Evolutionary conservation across 1,140 invertebrate species (phyloP).

Genomic region (Neocloeon triangulifer): DNA sequence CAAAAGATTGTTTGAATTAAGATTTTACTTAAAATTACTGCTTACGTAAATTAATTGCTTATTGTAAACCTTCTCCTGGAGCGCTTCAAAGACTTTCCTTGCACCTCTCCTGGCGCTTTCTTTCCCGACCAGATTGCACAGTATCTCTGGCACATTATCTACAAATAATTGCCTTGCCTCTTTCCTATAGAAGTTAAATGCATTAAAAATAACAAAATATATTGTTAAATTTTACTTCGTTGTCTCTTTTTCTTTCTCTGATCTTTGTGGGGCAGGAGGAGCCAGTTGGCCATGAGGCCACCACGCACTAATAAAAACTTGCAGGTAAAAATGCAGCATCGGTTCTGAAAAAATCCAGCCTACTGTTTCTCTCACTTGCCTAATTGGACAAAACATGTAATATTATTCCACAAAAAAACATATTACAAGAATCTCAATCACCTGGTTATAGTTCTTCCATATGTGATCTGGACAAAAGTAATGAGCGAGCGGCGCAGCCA

Average conservation of each 20-base stretch:
- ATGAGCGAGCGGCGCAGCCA: conserved; percentile 71
- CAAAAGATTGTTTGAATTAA: conserved; percentile 10
- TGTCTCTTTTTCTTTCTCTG: conserved; percentile 41
- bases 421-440: conserved; percentile 14
- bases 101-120: conserved; percentile 62
- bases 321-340: conserved; percentile 73
- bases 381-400: conserved; percentile 15
- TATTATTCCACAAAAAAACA: conserved; percentile 3
- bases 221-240: conserved; percentile 13
- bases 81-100: conserved; percentile 64
- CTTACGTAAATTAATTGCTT: conserved; percentile 83
- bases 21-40: conserved; percentile 1
- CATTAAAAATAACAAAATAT: no score
- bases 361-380: conserved; percentile 71
- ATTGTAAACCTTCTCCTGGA: conserved; percentile 69
- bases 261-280: conserved; percentile 24
- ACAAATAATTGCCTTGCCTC: conserved; percentile 40
- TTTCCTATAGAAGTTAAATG: no score
- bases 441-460: conserved; percentile 74
- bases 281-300: conserved; percentile 62
- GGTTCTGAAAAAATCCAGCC: conserved; percentile 70
- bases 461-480: conserved; percentile 78
- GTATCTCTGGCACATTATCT: conserved; percentile 50
- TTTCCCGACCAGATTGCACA: conserved; percentile 63
- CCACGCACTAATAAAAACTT: conserved; percentile 60